Base-by-base conservation (phyloP, 2,888 invertebrate genomes). In the Laspeyria flexula region DNA sequence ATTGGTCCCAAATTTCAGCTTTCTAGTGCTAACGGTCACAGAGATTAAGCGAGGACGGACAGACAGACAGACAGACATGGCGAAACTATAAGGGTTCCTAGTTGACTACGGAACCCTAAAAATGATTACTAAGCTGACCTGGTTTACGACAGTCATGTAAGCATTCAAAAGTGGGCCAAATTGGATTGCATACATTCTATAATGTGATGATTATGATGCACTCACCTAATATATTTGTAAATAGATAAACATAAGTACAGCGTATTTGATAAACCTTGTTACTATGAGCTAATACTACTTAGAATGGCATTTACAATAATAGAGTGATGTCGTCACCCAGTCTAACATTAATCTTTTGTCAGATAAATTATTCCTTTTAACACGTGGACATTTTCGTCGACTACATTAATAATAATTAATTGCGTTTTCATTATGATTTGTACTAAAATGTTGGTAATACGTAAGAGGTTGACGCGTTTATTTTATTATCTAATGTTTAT, bases 51-150 rank as follows among this genome's bases (percentile, higher is more conserved):
- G n/a, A n/a, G n/a, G n/a, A n/a, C n/a, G n/a, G n/a, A n/a, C n/a
- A n/a, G n/a, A n/a, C n/a, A n/a, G n/a, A n/a, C n/a, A n/a, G n/a
- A n/a, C n/a, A n/a, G n/a, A n/a, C n/a, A n/a, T n/a, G n/a, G n/a
- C n/a, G n/a, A n/a, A n/a, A n/a, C n/a, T n/a, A n/a, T n/a, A n/a
- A n/a, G n/a, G n/a, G n/a, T n/a, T n/a, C n/a, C n/a, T n/a, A n/a
- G n/a, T n/a, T n/a, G n/a, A n/a, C n/a, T n/a, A n/a, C n/a, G n/a
- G n/a, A n/a, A n/a, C n/a, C n/a, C n/a, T n/a, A n/a, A n/a, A n/a
- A 79, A 65, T 86, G 84, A 86, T 86, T 85, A 83, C 81, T 88
- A 83, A 88, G 85, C 79, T 83, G 87, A 79, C 90, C 89, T 65
- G 80, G 77, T 80, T 88, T 38, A 56, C 71, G 70, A 74, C 65